These are phyloP conservation scores for Anoplopoma fimbria DNA, from an alignment of 2,113 vertebrate genomes.

Conservation along the genomic window DNA sequence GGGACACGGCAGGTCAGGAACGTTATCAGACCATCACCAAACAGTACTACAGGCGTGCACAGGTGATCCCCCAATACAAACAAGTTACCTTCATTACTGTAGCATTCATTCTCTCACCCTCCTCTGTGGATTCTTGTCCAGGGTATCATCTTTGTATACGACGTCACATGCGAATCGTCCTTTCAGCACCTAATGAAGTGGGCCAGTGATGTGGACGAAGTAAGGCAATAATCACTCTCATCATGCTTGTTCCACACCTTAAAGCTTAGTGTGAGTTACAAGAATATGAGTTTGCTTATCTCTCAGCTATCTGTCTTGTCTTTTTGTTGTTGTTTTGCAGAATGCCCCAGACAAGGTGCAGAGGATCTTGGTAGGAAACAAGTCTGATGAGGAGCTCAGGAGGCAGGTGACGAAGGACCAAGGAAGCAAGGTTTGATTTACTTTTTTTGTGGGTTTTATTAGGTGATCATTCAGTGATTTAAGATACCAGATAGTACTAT, in stretches of 20 bases:
- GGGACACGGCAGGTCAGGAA: constrained; percentile 98
- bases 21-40: constrained; percentile 98
- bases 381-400: constrained; percentile 90
- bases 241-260: background rate
- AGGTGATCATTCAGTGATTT: background rate
- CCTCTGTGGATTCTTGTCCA: constrained; percentile 57
- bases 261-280: constrained; percentile 18
- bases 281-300: constrained; percentile 16
- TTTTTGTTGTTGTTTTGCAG: constrained; percentile 73
- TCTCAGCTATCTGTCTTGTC: background rate
- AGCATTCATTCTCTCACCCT: background rate
- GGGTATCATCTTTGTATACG: constrained; percentile 97
- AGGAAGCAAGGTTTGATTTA: constrained; percentile 88
- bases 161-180: constrained; percentile 91
- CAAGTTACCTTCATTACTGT: background rate
- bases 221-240: constrained; percentile 69
- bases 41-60: constrained; percentile 97
- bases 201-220: constrained; percentile 97
- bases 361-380: constrained; percentile 95
- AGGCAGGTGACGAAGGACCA: constrained; percentile 92
- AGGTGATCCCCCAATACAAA: constrained; percentile 82
- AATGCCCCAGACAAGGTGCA: constrained; percentile 90
- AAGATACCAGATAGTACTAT: background rate
- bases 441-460: background rate
- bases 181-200: constrained; percentile 98